phyloP scores from a whole-genome alignment of 2,888 invertebrate genomes.

The Eugnorisma glareosa region DNA sequence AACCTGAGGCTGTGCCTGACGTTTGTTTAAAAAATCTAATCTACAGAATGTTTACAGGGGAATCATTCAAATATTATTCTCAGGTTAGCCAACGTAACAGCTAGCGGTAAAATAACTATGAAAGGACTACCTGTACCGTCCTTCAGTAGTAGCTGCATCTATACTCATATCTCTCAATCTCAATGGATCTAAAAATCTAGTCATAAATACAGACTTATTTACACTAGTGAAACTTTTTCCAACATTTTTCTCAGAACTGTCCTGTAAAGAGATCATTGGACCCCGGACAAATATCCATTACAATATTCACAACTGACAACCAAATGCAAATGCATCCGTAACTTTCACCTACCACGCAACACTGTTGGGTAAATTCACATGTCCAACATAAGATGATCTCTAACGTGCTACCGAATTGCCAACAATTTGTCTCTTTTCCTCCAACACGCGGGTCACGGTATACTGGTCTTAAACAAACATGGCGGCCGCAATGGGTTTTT shows the following conservation, averaged over 20 bases:
- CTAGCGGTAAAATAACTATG: too few species aligned
- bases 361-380: constrained; percentile 59
- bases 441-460: constrained; percentile 38
- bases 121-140: too few species aligned
- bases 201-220: neutral
- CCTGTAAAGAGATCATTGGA: constrained; percentile 27
- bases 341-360: constrained; percentile 69
- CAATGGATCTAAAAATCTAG: neutral
- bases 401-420: constrained; percentile 11
- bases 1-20: neutral
- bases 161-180: too few species aligned
- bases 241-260: constrained; percentile 14
- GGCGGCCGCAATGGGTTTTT: constrained; percentile 65
- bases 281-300: constrained; percentile 46
- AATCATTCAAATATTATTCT: too few species aligned
- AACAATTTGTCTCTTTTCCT: constrained; percentile 5
- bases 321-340: constrained; percentile 66
- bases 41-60: too few species aligned
- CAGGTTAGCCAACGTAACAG: too few species aligned
- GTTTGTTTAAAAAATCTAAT: too few species aligned
- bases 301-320: constrained; percentile 44
- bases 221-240: neutral
- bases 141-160: neutral
- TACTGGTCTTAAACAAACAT: constrained; percentile 48
- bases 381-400: constrained; percentile 51